A percentile compares a stretch with the other conserved stretches of the same genome.
Evolutionary conservation across 1,140 invertebrate species (phyloP).

Genomic region (Cydia fagiglandana): DNA sequence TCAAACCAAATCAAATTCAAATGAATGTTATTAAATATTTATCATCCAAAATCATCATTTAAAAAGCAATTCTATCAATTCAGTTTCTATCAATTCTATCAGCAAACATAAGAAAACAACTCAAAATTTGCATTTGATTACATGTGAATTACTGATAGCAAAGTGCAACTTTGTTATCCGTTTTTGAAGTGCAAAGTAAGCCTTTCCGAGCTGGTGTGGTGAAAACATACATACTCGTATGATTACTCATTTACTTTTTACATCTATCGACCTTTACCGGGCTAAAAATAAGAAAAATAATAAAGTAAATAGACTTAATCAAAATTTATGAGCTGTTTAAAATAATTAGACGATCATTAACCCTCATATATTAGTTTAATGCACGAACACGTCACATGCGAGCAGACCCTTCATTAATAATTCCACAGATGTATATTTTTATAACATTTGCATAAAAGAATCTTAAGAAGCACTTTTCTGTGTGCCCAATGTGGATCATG

Average conservation of each 20-base stretch:
- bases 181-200: too few relatives aligned
- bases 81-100: too few relatives aligned
- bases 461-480: slow-evolving; percentile 68
- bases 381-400: slow-evolving; percentile 53
- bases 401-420: slow-evolving; percentile 67
- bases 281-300: slow-evolving; percentile 11
- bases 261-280: background rate
- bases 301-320: slow-evolving; percentile 30
- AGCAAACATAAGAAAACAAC: too few relatives aligned
- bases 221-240: background rate
- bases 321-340: slow-evolving; percentile 62
- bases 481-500: slow-evolving; percentile 54
- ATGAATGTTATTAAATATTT: too few relatives aligned
- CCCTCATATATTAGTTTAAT: slow-evolving; percentile 66
- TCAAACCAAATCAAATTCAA: too few relatives aligned
- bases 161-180: too few relatives aligned
- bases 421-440: slow-evolving; percentile 52
- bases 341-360: slow-evolving; percentile 68
- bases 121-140: too few relatives aligned
- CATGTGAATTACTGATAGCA: too few relatives aligned
- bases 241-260: slow-evolving; percentile 10
- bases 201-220: too few relatives aligned
- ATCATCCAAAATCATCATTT: too few relatives aligned
- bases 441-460: slow-evolving; percentile 69
- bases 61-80: too few relatives aligned